phyloP scores from a whole-genome alignment of 2,113 vertebrate species.

The Oncorhynchus masou region DNA sequence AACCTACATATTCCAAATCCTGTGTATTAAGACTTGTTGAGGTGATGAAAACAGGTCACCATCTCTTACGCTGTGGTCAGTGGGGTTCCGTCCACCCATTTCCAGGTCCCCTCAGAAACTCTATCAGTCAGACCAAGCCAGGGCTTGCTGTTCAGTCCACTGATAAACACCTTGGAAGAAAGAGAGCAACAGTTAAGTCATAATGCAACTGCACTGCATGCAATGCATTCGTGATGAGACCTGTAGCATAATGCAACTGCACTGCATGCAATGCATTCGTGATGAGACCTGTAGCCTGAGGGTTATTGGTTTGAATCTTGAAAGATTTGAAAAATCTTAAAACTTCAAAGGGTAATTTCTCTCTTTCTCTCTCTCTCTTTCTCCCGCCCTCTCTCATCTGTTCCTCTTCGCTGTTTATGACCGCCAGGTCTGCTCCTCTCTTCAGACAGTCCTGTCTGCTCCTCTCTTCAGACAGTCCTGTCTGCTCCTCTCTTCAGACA shows the following conservation, averaged over 20 bases:
- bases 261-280: too few species aligned
- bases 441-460: background rate
- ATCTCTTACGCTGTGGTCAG: background rate
- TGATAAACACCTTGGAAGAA: background rate
- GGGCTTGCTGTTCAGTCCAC: background rate
- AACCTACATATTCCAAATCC: background rate
- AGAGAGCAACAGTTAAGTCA: too few species aligned
- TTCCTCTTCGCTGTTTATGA: conserved; percentile 2
- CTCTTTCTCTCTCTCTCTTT: background rate
- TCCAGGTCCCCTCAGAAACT: background rate
- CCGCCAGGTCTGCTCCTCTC: conserved; percentile 12
- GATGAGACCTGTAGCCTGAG: too few species aligned
- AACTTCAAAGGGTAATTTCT: too few species aligned
- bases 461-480: background rate
- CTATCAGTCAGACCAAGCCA: conserved; percentile 14
- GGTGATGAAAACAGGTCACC: too few species aligned
- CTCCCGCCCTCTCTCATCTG: conserved; percentile 6
- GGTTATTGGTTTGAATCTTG: too few species aligned
- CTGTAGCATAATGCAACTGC: too few species aligned
- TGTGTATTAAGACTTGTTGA: too few species aligned
- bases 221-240: too few species aligned
- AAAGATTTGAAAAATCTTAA: too few species aligned
- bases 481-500: conserved; percentile 1
- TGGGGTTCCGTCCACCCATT: conserved; percentile 10
- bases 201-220: too few species aligned